These are phyloP conservation scores for Furcifer pardalis DNA, from an alignment of 2,797 vertebrate genomes.

Conservation along the genomic window DNA sequence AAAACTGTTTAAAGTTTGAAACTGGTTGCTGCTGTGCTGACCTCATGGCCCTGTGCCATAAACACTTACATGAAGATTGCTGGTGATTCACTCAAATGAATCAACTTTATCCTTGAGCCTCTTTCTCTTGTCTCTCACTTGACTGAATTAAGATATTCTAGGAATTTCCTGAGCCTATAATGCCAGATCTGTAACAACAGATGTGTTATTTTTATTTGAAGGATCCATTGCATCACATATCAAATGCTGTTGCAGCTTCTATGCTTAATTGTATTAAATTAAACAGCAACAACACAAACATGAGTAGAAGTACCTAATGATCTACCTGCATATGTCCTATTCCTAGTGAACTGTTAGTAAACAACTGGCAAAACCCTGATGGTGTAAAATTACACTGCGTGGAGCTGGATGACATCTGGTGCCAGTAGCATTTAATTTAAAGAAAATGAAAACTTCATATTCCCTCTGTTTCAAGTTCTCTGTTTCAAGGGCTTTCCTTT, in stretches of 20 bases:
- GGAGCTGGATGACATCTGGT: too few species aligned
- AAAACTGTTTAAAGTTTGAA: conserved; percentile 56
- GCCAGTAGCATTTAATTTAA: too few species aligned
- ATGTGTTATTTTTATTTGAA: conserved; percentile 65
- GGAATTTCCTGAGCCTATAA: conserved; percentile 63
- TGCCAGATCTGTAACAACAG: conserved; percentile 71
- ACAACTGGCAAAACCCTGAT: not conserved
- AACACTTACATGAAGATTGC: conserved; percentile 30
- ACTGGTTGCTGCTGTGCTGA: conserved; percentile 40
- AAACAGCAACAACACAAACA: too few species aligned
- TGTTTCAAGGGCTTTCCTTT: too few species aligned
- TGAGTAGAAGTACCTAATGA: not conserved
- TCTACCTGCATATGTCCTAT: not conserved
- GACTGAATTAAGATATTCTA: conserved; percentile 58
- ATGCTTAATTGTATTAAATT: conserved; percentile 21
- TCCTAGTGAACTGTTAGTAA: not conserved
- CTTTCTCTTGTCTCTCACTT: conserved; percentile 38
- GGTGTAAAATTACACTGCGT: too few species aligned
- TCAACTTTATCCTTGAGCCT: conserved; percentile 63
- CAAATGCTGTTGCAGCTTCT: conserved; percentile 58
- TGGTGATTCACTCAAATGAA: conserved; percentile 62
- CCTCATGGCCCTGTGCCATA: conserved; percentile 55
- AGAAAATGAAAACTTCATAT: too few species aligned
- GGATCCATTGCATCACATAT: conserved; percentile 60
- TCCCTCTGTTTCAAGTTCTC: too few species aligned